phyloP scores from a whole-genome alignment of 2,113 vertebrate genomes.

The Salvelinus alpinus region DNA sequence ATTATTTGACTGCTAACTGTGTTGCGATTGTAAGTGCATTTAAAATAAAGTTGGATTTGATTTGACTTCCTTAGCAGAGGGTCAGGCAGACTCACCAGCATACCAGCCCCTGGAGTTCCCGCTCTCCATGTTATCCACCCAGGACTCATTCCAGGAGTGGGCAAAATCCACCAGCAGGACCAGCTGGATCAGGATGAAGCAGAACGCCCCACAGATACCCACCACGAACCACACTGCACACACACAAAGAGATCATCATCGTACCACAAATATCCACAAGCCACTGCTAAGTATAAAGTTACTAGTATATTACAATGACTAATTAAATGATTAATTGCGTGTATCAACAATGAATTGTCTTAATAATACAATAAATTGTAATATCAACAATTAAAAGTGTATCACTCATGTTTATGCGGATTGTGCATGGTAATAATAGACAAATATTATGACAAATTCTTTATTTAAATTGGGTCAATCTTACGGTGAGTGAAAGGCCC shows the following conservation, averaged over 20 bases:
- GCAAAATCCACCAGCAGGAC: too few species aligned
- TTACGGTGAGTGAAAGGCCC: slow-evolving; percentile 86
- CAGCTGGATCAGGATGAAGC: too few species aligned
- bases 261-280: neutral
- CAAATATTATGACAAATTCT: neutral
- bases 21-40: too few species aligned
- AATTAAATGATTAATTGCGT: neutral
- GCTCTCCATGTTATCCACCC: slow-evolving; percentile 84
- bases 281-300: neutral
- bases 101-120: slow-evolving; percentile 85
- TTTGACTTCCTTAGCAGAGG: neutral
- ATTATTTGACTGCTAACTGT: too few species aligned
- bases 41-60: too few species aligned
- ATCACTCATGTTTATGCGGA: too few species aligned
- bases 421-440: too few species aligned
- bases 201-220: slow-evolving; percentile 74
- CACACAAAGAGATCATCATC: neutral
- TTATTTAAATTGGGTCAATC: slow-evolving; percentile 11
- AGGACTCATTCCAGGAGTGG: slow-evolving; percentile 54
- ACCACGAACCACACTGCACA: slow-evolving; percentile 83
- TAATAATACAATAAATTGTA: too few species aligned
- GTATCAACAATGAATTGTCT: too few species aligned
- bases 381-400: too few species aligned
- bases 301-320: neutral
- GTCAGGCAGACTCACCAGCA: slow-evolving; percentile 72